Conservation (phyloP, 2,888 invertebrate species). For the Notodonta dromedarius region DNA sequence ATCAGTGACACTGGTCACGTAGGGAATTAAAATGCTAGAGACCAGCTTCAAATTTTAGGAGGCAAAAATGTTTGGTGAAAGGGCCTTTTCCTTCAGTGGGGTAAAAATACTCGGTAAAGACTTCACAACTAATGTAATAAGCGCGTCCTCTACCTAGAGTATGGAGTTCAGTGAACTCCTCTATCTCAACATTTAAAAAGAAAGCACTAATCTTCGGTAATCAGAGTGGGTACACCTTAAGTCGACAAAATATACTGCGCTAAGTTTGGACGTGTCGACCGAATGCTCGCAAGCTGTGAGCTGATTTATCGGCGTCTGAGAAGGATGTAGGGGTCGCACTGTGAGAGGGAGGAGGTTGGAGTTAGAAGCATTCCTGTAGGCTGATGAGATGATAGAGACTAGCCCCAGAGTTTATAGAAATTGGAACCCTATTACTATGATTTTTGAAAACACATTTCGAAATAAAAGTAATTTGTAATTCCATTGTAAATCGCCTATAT, state of each 20-base stretch:
- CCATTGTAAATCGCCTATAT: too few relatives aligned
- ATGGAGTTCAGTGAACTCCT: too few relatives aligned
- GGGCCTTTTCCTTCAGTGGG: too few relatives aligned
- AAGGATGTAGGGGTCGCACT: neutral
- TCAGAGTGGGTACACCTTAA: neutral
- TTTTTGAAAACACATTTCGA: too few relatives aligned
- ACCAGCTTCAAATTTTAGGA: neutral
- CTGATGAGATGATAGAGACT: neutral
- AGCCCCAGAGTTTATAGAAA: too few relatives aligned
- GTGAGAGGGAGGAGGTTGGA: neutral
- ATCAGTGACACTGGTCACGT: neutral
- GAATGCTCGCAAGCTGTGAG: neutral
- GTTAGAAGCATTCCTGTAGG: neutral
- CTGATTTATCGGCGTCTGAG: neutral
- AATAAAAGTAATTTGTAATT: too few relatives aligned
- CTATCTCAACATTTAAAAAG: too few relatives aligned
- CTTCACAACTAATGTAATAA: too few relatives aligned
- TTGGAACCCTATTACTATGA: too few relatives aligned
- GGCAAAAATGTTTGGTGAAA: neutral
- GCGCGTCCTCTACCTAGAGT: too few relatives aligned
- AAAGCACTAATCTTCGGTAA: neutral
- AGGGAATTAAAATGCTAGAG: neutral
- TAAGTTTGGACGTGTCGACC: conserved; percentile 25
- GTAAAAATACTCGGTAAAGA: too few relatives aligned
- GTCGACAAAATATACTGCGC: conserved; percentile 18